Evolutionary conservation across 2,888 invertebrate genomes (phyloP).

Genomic region (Synanthedon andrenaeformis): DNA sequence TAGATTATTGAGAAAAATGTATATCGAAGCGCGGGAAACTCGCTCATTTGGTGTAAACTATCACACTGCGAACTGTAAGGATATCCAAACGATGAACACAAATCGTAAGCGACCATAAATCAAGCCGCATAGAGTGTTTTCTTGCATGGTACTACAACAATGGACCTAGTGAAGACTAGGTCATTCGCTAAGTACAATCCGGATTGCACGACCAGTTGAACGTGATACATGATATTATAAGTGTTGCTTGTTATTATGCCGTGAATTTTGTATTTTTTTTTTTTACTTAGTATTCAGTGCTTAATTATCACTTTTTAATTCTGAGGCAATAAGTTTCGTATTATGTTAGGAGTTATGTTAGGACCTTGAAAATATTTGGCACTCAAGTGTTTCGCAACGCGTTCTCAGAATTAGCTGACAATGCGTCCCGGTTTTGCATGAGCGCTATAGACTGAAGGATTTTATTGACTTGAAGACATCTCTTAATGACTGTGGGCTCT

Average conservation of each 20-base stretch:
- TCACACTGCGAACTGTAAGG: background rate
- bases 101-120: background rate
- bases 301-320: no score
- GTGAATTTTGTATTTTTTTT: background rate
- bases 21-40: background rate
- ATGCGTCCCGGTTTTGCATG: no score
- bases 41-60: background rate
- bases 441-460: no score
- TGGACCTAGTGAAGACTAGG: background rate
- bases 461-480: no score
- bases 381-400: no score
- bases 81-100: background rate
- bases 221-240: conserved; percentile 6
- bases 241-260: background rate
- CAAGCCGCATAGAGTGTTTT: background rate
- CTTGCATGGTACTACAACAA: background rate
- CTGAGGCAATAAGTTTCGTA: no score
- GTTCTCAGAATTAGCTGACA: no score
- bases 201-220: conserved; percentile 8
- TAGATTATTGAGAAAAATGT: background rate
- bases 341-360: no score
- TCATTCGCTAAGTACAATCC: conserved; percentile 2
- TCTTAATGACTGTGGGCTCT: no score
- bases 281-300: no score
- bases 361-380: no score